A percentile compares a stretch with the other conserved stretches of the same genome.
Evolutionary conservation across 1,140 invertebrate genomes (phyloP).

Genomic region (Drosophila takahashii): DNA sequence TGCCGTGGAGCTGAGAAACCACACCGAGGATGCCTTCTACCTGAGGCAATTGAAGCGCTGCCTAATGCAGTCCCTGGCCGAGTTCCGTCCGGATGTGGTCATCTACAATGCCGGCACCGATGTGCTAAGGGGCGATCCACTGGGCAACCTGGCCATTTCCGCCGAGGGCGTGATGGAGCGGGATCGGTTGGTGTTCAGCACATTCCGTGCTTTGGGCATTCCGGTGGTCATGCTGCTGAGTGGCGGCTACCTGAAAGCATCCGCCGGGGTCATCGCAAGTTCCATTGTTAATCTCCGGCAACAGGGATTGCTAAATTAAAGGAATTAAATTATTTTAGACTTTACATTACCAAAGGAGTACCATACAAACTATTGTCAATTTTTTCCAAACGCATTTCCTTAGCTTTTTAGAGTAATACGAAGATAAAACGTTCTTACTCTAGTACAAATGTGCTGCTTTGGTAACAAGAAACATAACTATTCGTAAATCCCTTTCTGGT

Average conservation of each 20-base stretch:
- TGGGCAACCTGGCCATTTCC: slow-evolving; percentile 90
- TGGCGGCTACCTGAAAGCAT: slow-evolving; percentile 92
- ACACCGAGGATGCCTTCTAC: slow-evolving; percentile 90
- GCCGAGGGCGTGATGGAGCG: slow-evolving; percentile 91
- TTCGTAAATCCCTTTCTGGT: neutral
- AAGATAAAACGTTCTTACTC: neutral
- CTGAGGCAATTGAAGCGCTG: slow-evolving; percentile 88
- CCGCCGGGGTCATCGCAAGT: slow-evolving; percentile 92
- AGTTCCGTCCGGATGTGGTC: slow-evolving; percentile 92
- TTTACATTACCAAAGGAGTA: slow-evolving; percentile 10
- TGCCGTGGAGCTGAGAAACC: slow-evolving; percentile 89
- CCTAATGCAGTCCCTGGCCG: slow-evolving; percentile 88
- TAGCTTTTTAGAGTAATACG: neutral
- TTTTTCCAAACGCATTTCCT: neutral
- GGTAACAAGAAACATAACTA: neutral
- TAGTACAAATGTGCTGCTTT: neutral
- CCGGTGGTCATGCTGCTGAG: slow-evolving; percentile 95
- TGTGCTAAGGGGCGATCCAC: slow-evolving; percentile 90
- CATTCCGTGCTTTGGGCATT: slow-evolving; percentile 87
- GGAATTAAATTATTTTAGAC: neutral
- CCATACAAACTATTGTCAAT: neutral
- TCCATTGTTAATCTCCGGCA: slow-evolving; percentile 91
- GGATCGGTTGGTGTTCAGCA: slow-evolving; percentile 93
- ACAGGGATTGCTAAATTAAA: slow-evolving; percentile 53
- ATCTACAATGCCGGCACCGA: slow-evolving; percentile 96